These are phyloP conservation scores for Platalea minor DNA, from an alignment of 2,797 vertebrate species.

Conservation along the genomic window DNA sequence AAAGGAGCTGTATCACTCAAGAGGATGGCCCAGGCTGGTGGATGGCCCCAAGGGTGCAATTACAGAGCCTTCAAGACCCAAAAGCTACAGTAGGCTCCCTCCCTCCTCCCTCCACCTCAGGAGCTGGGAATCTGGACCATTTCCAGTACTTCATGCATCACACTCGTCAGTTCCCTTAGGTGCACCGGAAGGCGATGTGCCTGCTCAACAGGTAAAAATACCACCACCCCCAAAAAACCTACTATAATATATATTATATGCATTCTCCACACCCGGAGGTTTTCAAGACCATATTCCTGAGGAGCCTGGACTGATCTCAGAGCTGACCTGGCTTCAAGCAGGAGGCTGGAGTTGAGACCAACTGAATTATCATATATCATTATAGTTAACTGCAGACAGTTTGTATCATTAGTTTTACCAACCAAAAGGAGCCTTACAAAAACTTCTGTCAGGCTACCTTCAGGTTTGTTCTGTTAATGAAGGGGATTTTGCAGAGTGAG, in stretches of 20 bases:
- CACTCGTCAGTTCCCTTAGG: not conserved
- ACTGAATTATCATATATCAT: not conserved
- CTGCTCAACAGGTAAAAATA: not conserved
- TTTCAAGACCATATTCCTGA: not conserved
- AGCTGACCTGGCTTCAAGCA: not conserved
- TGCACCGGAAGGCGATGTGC: not conserved
- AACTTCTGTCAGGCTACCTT: not conserved
- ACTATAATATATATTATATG: not conserved
- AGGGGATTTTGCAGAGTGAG: not conserved
- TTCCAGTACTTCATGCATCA: not conserved
- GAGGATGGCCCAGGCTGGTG: rapidly evolving
- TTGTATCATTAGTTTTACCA: not conserved
- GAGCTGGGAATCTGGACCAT: not conserved
- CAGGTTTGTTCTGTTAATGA: not conserved
- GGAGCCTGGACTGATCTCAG: not conserved
- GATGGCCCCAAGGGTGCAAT: not conserved
- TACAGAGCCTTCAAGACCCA: not conserved
- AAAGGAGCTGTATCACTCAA: not conserved
- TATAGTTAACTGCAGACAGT: not conserved
- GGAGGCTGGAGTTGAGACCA: not conserved
- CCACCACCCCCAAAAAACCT: not conserved
- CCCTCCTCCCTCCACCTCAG: not conserved
- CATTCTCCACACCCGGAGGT: not conserved
- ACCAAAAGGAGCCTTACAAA: not conserved
- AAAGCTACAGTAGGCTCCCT: not conserved